These are phyloP conservation scores for Orchestes rusci DNA, from an alignment of 2,888 invertebrate species.

Conservation along the genomic window DNA sequence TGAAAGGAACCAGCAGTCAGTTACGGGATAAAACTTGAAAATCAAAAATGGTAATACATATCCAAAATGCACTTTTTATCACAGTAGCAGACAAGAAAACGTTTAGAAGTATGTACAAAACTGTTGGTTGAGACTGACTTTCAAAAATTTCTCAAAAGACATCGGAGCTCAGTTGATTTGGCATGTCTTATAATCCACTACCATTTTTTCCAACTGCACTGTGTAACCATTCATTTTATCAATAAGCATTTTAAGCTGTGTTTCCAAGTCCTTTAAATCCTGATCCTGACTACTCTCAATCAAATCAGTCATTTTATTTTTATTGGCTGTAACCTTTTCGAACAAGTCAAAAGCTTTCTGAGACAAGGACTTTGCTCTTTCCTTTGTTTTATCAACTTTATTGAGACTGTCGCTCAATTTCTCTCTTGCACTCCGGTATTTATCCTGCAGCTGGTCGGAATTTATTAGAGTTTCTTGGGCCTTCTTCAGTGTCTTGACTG, in stretches of 20 bases:
- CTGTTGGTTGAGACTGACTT: too few species aligned
- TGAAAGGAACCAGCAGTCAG: too few species aligned
- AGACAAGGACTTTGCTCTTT: constrained; percentile 68
- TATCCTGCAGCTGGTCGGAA: constrained; percentile 55
- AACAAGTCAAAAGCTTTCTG: constrained; percentile 78
- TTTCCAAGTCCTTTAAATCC: constrained; percentile 50
- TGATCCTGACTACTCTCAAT: constrained; percentile 35
- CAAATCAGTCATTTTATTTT: constrained; percentile 37
- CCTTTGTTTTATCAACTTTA: constrained; percentile 70
- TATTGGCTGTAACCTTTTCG: constrained; percentile 41
- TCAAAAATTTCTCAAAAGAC: too few species aligned
- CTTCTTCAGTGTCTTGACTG: constrained; percentile 63
- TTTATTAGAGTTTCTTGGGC: constrained; percentile 64
- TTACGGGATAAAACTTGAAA: too few species aligned
- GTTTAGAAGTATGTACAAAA: too few species aligned
- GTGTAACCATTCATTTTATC: constrained; percentile 56
- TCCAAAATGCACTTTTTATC: too few species aligned
- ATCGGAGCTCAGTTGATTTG: too few species aligned
- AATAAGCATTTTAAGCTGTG: constrained; percentile 55
- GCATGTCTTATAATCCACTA: constrained; percentile 59
- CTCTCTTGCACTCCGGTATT: constrained; percentile 65
- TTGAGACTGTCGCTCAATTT: constrained; percentile 65
- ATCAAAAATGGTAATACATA: too few species aligned
- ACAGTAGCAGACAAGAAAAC: too few species aligned
- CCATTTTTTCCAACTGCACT: constrained; percentile 51